Percentiles rank a stretch among this genome's conserved stretches.
Evolutionary conservation across 2,797 vertebrate species (phyloP).

Genomic region (Chelidonichthys spinosus): DNA sequence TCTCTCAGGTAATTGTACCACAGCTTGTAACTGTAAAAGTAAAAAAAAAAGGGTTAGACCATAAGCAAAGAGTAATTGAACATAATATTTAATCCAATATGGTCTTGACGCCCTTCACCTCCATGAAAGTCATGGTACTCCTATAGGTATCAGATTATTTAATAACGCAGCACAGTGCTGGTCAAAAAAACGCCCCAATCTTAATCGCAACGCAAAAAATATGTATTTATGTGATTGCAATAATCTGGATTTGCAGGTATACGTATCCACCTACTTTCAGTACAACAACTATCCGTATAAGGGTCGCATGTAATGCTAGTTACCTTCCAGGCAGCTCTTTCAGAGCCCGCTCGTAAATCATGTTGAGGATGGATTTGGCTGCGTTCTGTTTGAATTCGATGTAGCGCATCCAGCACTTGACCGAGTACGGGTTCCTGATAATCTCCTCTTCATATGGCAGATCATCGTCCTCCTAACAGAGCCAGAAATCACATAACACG

Average conservation of each 20-base stretch:
- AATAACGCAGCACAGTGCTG: not conserved
- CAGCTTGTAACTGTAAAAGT: slow-evolving; percentile 89
- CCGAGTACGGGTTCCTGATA: slow-evolving; percentile 93
- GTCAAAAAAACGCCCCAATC: not conserved
- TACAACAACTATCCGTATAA: not conserved
- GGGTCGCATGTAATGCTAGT: not conserved
- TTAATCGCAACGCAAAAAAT: not conserved
- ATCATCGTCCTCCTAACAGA: slow-evolving; percentile 91
- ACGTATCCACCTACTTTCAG: not conserved
- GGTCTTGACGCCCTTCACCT: not conserved
- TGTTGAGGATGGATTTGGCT: slow-evolving; percentile 86
- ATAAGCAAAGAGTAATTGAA: not conserved
- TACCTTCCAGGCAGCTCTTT: slow-evolving; percentile 95
- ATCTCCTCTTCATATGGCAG: slow-evolving; percentile 95
- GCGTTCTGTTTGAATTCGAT: slow-evolving; percentile 91
- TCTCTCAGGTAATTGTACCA: slow-evolving; percentile 96
- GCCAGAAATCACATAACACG: slow-evolving; percentile 18
- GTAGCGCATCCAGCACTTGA: slow-evolving; percentile 96
- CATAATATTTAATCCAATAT: not conserved
- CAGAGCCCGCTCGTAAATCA: slow-evolving; percentile 93
- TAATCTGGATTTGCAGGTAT: not conserved
- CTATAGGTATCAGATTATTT: accelerated
- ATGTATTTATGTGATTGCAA: not conserved
- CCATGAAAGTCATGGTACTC: not conserved
- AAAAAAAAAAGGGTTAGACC: not conserved